Conservation (phyloP, 1,140 invertebrate genomes). For the Danaus plexippus region DNA sequence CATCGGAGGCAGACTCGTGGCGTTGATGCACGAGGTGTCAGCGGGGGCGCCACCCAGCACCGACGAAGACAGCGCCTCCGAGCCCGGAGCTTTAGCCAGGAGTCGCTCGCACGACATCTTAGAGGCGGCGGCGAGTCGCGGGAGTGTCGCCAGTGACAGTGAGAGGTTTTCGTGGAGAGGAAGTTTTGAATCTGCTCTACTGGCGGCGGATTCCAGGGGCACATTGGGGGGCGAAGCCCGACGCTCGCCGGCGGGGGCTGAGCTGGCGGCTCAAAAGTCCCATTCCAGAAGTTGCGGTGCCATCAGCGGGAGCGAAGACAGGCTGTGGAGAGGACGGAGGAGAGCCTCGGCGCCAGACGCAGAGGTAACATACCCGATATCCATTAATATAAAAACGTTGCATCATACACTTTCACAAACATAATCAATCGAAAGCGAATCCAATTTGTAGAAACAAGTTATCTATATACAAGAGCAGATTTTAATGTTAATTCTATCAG, state of each 20-base stretch:
- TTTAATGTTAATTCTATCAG: too few species aligned
- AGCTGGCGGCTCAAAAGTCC: constrained; percentile 82
- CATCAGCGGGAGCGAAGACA: constrained; percentile 79
- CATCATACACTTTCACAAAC: too few species aligned
- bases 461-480: too few species aligned
- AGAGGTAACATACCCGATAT: constrained; percentile 36
- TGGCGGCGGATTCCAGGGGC: constrained; percentile 85
- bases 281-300: constrained; percentile 86
- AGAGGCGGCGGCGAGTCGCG: constrained; percentile 74
- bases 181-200: constrained; percentile 89
- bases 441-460: too few species aligned
- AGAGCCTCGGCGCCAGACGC: constrained; percentile 67
- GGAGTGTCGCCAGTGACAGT: constrained; percentile 86
- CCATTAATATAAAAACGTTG: not conserved
- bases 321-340: constrained; percentile 67
- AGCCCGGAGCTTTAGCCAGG: constrained; percentile 60
- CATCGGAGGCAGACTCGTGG: constrained; percentile 89
- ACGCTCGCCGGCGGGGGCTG: constrained; percentile 83
- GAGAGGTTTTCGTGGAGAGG: constrained; percentile 91
- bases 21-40: constrained; percentile 93
- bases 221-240: constrained; percentile 84
- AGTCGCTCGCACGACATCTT: constrained; percentile 86
- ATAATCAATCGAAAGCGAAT: too few species aligned
- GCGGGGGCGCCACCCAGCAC: constrained; percentile 85
- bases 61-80: constrained; percentile 82